Evolutionary conservation across 2,113 vertebrate genomes (phyloP), one percentile per base, ranked within the genome.

Genomic region (Callospermophilus lateralis): DNA sequence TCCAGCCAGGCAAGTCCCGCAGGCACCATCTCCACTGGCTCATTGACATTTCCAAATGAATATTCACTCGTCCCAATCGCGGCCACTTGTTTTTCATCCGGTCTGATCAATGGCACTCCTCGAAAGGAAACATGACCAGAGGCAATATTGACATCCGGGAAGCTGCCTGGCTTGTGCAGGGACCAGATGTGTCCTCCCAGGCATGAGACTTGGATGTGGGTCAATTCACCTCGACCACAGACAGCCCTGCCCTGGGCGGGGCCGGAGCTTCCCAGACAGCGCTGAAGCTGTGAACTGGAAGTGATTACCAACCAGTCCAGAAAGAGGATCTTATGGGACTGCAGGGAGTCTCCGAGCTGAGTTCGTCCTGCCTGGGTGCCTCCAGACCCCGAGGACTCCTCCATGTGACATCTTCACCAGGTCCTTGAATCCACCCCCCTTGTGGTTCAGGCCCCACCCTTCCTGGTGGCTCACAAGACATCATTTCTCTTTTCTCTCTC

Each of bases 21-120:
- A 2, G 84, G 84, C 96, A 97, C 72, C 55, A 73, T 98, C 96
- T 95, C 85, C 65, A 19, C 81, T 48, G 74, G 95, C 86, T 96
- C 98, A 97, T 28, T 97, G 98, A 4, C 96, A 74, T 95, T 97
- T 98, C 97, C 89, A 98, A 98, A 98, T 95, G 94, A 98, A 97
- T 98, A 98, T 98, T 96, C 98, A 97, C 97, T 97, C 42, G 51
- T 97, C 97, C 92, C 94, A 74, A 98, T 98, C 65, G 32, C 45
- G 81, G 92, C 68, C 91, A 96, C 97, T 97, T 96, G 98, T 98
- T 98, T 98, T 95, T 97, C 28, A 32, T 97, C 96, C 94, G 96
- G 96, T 87, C 94, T 88, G 96, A 98, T 98, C 98, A 96, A 98
- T 98, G 98, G 78, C 0, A 0, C 78, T 84, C 81, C 95, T 96